Conservation (phyloP, 1,140 invertebrate genomes). For the Agrilus planipennis region DNA sequence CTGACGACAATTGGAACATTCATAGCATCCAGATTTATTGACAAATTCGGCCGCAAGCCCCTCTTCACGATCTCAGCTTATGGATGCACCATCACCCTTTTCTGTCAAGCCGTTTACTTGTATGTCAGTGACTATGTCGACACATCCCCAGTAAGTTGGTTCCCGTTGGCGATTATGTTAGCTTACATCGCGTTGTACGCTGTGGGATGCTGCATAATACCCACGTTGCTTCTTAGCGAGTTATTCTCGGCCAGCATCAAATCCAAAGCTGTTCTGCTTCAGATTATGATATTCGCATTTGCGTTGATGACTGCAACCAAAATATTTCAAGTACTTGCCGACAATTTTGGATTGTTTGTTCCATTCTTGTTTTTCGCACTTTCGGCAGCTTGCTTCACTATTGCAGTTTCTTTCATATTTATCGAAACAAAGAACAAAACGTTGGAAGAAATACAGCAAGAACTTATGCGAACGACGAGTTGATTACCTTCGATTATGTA, state of each 20-base stretch:
- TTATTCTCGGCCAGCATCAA: slow-evolving; percentile 17
- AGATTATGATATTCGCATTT: slow-evolving; percentile 11
- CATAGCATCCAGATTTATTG: too few species aligned
- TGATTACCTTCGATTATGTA: too few species aligned
- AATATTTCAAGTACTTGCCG: slow-evolving; percentile 26
- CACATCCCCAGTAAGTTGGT: not conserved
- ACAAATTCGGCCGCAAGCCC: not conserved
- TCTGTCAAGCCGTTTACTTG: slow-evolving; percentile 2
- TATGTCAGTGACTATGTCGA: slow-evolving; percentile 17
- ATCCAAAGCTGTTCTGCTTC: slow-evolving; percentile 10
- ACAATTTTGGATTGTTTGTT: slow-evolving; percentile 49
- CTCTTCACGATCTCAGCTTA: slow-evolving; percentile 2
- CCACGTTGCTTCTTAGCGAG: slow-evolving; percentile 15
- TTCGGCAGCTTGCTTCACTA: too few species aligned
- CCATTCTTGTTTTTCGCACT: slow-evolving; percentile 75
- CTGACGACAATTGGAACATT: not conserved
- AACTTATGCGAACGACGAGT: too few species aligned
- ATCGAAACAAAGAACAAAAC: too few species aligned
- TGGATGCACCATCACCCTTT: not conserved
- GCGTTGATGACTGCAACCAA: too few species aligned
- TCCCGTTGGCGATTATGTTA: slow-evolving; percentile 10
- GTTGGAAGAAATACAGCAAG: too few species aligned
- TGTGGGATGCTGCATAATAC: slow-evolving; percentile 11
- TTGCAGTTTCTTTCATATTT: too few species aligned
- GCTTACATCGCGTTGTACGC: slow-evolving; percentile 10